Evolutionary conservation across 1,140 invertebrate species (phyloP).

Genomic region (Goniozus legneri): DNA sequence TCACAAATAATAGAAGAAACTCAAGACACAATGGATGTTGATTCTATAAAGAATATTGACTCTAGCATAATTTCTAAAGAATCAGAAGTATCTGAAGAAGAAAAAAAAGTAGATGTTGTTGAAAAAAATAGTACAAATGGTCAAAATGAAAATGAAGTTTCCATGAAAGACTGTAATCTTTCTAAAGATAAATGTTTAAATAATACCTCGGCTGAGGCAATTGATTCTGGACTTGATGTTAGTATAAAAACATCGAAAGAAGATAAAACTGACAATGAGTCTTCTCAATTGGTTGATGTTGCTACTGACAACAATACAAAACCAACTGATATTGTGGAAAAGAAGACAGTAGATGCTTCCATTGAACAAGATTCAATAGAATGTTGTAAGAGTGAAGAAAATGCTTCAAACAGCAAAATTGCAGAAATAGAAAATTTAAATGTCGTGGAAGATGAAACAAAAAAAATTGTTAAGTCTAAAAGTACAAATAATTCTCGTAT

Average conservation of each 20-base stretch:
- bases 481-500: constrained; percentile 19
- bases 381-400: too few relatives aligned
- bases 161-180: constrained; percentile 4
- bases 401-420: not conserved
- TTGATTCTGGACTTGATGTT: not conserved
- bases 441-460: not conserved
- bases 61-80: not conserved
- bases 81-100: not conserved
- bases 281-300: not conserved
- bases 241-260: not conserved
- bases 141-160: not conserved
- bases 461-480: not conserved
- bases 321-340: not conserved
- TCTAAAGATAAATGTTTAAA: constrained; percentile 21
- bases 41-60: not conserved
- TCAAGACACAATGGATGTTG: constrained; percentile 10
- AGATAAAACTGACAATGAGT: too few relatives aligned
- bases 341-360: not conserved
- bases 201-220: not conserved
- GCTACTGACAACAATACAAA: not conserved
- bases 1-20: constrained; percentile 23
- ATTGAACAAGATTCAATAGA: not conserved
- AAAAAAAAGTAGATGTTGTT: not conserved
- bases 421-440: not conserved
- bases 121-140: not conserved